Base-by-base conservation (phyloP, 2,797 vertebrate species). In the Capromys pilorides region DNA sequence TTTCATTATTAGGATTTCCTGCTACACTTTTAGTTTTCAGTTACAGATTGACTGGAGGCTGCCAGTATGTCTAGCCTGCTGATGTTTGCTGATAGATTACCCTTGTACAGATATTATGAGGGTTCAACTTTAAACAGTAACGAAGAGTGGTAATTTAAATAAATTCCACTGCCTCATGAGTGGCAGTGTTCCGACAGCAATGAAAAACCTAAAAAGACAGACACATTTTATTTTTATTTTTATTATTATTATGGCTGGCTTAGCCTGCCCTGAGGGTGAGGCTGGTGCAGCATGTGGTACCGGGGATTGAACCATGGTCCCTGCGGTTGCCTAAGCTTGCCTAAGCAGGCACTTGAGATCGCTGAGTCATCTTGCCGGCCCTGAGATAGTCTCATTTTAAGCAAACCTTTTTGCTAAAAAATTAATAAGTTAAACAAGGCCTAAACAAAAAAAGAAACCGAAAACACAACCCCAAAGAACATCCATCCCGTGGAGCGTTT, bases 11-110 rank as follows among this genome's bases (percentile, higher is more conserved):
- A 98, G 95, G 92, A 92, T 97, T 98, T 97, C 91, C 96, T 86
- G 96, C 96, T 96, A 73, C 39, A 96, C 97, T 96, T 97, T 98
- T 97, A 97, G 97, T 98, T 98, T 98, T 98, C 98, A 98, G 98
- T 98, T 97, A 98, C 97, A 97, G 95, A 96, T 97, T 98, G 97
- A 98, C 97, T 96, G 95, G 93, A 81, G 92, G 33, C 93, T 2
- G 2, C 94, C 0, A 4, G 79, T 33, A 33, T 83, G 88, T 95
- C 96, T 98, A 96, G 95, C 95, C 94, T 90, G 83, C 96, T 97
- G 96, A 95, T 97, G 95, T 97, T 89, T 90, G 88, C 94, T 97
- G 62, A 89, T 88, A 92, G 88, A 64, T 83, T 92, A 97, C 95
- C 96, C 95, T 88, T 54, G 41, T 89, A 83, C 95, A 94, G 86